These are phyloP conservation scores for Malthinus flaveolus DNA, from an alignment of 2,888 invertebrate species.

Conservation along the genomic window DNA sequence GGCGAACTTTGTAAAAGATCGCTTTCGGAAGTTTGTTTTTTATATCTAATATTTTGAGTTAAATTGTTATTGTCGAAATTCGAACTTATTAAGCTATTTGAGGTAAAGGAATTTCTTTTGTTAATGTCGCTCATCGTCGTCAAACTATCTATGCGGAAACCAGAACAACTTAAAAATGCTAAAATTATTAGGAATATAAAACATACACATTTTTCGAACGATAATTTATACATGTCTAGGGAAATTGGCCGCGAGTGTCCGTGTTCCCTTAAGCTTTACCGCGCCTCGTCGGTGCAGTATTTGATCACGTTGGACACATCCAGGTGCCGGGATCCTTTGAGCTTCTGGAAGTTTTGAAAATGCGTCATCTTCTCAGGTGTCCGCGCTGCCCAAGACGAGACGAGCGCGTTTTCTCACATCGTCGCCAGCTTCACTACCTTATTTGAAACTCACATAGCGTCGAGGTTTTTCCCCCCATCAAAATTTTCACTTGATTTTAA, in stretches of 20 bases:
- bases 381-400: slow-evolving; percentile 36
- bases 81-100: slow-evolving; percentile 36
- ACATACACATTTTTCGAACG: slow-evolving; percentile 56
- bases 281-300: slow-evolving; percentile 44
- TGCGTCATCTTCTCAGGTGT: slow-evolving; percentile 48
- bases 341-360: slow-evolving; percentile 41
- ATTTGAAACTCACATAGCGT: slow-evolving; percentile 25
- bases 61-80: slow-evolving; percentile 28
- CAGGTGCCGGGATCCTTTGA: slow-evolving; percentile 45
- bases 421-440: slow-evolving; percentile 31
- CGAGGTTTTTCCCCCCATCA: neutral
- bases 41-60: slow-evolving; percentile 8
- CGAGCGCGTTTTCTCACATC: slow-evolving; percentile 33
- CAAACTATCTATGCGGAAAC: slow-evolving; percentile 54
- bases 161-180: slow-evolving; percentile 54
- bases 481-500: neutral
- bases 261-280: slow-evolving; percentile 38
- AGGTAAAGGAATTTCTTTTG: slow-evolving; percentile 44
- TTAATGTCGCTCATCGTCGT: slow-evolving; percentile 49
- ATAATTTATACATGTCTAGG: slow-evolving; percentile 54
- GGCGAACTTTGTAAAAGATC: slow-evolving; percentile 17
- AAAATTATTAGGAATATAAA: slow-evolving; percentile 54
- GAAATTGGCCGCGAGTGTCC: slow-evolving; percentile 36
- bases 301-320: slow-evolving; percentile 43
- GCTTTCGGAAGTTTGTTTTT: slow-evolving; percentile 16